phyloP scores from a whole-genome alignment of 2,888 invertebrate species.

The Caenorhabditis sp. region DNA sequence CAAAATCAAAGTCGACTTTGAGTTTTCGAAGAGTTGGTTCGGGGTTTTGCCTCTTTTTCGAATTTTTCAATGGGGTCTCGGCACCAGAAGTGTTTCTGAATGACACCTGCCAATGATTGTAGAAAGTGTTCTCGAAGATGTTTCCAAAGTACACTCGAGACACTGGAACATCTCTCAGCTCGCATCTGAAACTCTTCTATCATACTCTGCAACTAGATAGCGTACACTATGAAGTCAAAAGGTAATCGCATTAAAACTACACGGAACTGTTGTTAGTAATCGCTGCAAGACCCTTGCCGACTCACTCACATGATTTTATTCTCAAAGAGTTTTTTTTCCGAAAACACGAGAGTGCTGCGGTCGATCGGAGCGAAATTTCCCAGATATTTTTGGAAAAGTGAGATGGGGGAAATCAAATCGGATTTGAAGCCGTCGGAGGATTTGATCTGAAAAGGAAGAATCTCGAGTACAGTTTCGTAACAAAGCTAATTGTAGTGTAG shows the following conservation, averaged over 20 bases:
- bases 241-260: no score
- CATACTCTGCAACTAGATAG: no score
- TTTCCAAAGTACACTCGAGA: constrained; percentile 19
- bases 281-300: neutral
- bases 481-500: no score
- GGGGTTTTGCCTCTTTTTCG: neutral
- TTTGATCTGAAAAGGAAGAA: no score
- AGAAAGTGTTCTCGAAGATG: constrained; percentile 8
- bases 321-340: constrained; percentile 1
- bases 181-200: constrained; percentile 6
- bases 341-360: neutral
- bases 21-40: neutral
- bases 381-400: neutral
- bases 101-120: constrained; percentile 24
- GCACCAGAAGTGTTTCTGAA: neutral
- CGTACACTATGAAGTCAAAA: no score
- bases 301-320: constrained; percentile 3
- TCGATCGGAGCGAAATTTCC: neutral
- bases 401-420: neutral
- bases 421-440: neutral
- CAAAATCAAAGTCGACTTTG: constrained; percentile 23
- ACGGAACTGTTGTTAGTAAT: no score
- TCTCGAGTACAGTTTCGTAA: no score
- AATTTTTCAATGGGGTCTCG: no score
- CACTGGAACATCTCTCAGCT: neutral